phyloP scores from a whole-genome alignment of 2,888 invertebrate genomes.

The Luffia ferchaultella region DNA sequence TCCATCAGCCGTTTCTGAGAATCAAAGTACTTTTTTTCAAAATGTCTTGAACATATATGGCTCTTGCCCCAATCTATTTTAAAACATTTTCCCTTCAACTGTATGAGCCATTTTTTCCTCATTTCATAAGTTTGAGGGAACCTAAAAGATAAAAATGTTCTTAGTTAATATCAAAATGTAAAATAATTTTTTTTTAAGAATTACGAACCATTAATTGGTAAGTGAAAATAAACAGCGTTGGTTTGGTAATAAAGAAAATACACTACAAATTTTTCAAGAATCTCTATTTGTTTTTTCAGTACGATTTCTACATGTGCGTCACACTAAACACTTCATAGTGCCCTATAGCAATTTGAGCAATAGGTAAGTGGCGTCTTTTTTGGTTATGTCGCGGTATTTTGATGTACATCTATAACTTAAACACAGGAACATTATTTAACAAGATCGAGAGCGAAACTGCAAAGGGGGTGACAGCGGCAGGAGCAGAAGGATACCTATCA shows the following conservation, averaged over 20 bases:
- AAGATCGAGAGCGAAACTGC: too few species aligned
- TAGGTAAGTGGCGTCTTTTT: too few species aligned
- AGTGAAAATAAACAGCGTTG: neutral
- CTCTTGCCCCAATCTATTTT: conserved; percentile 42
- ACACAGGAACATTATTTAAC: too few species aligned
- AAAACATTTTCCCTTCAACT: conserved; percentile 37
- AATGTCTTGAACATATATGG: conserved; percentile 48
- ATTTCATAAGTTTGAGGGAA: conserved; percentile 37
- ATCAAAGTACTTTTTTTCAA: conserved; percentile 44
- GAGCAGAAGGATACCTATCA: neutral
- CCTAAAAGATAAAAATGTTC: conserved; percentile 27
- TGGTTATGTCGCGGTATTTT: too few species aligned
- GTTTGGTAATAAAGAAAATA: neutral
- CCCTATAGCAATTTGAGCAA: too few species aligned
- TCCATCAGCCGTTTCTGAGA: conserved; percentile 33
- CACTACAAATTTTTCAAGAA: neutral
- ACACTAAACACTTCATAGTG: too few species aligned
- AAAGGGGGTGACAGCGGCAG: too few species aligned
- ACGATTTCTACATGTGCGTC: neutral
- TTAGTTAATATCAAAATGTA: too few species aligned
- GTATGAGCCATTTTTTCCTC: conserved; percentile 41
- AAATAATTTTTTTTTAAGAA: neutral
- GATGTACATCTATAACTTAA: too few species aligned
- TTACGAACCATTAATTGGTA: neutral
- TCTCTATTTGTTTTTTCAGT: neutral